Evolutionary conservation across 2,797 vertebrate genomes (phyloP).

Genomic region (Coregonus ussuriensis): DNA sequence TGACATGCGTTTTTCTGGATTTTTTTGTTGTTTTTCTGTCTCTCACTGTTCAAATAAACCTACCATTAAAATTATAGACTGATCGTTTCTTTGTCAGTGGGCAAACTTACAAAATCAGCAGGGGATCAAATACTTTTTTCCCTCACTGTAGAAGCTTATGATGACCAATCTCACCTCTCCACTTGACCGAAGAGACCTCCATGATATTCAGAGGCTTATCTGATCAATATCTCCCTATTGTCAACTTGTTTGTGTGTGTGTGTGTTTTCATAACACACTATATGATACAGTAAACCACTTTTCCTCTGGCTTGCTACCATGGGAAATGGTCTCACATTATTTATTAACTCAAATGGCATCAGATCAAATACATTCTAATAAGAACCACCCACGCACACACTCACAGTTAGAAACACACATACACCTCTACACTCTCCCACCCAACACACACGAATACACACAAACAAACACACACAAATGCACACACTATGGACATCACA

Average conservation of each 20-base stretch:
- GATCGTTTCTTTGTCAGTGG: too few relatives aligned
- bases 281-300: neutral
- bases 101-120: too few relatives aligned
- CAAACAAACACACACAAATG: neutral
- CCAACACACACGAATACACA: neutral
- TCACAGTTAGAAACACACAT: neutral
- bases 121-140: too few relatives aligned
- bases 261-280: neutral
- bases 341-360: constrained; percentile 43
- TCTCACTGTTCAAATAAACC: too few relatives aligned
- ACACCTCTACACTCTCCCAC: neutral
- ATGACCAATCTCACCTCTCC: constrained; percentile 21
- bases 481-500: too few relatives aligned
- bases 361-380: neutral
- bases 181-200: neutral
- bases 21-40: too few relatives aligned
- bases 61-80: too few relatives aligned
- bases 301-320: constrained; percentile 25
- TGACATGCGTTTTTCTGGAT: too few relatives aligned
- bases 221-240: neutral
- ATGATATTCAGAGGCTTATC: constrained; percentile 25
- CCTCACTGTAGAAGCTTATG: too few relatives aligned
- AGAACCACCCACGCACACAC: constrained; percentile 20
- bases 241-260: neutral
- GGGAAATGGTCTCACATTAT: constrained; percentile 42